Base-by-base conservation (phyloP, 2,113 vertebrate species). In the Patagioenas fasciata region DNA sequence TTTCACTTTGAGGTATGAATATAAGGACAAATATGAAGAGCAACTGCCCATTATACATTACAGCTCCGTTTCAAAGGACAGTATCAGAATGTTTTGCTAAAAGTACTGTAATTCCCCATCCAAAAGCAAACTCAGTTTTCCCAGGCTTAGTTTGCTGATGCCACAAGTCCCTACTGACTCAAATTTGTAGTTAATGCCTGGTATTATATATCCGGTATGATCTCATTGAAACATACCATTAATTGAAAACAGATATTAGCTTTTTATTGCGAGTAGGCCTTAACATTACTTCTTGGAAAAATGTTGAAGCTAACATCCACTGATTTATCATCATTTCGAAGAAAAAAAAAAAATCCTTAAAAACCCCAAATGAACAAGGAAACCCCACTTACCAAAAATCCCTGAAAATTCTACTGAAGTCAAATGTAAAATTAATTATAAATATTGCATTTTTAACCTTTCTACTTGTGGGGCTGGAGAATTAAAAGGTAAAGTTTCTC, bases 121-220 rank as follows among this genome's bases (percentile, higher is more conserved):
- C 60, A 20, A 97, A 95, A 58, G 83, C 61, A 91, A 73, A 88
- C 85, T 92, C 58, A 21, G 78, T 58, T 67, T 94, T 87, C 72
- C 71, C 62, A 94, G 34, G 48, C 48, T 94, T 69, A 78, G 34
- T 77, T 54, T 90, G 87, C 47, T 85, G 34, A 85, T 84, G 42
- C 38, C 71, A 40, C 50, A 86, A 92, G 50, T 85, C 25, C 65
- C 83, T 81, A 19, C 28, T 57, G 34, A 85, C 66, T 88, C 56
- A 79, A 73, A 85, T 31, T 74, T 93, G 42, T 48, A 83, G 24
- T 62, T 88, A 86, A 88, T 58, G 42, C 32, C 36, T 66, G 11
- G 31, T 58, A 54, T 74, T 13, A 70, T 14, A 74, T 71, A 78
- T 56, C 54, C 3, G 10, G 60, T 23, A 75, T 11, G 19, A 54